Evolutionary conservation across 2,797 vertebrate genomes (phyloP), one percentile per base, ranked within the genome.

Genomic region (Clamator glandarius): DNA sequence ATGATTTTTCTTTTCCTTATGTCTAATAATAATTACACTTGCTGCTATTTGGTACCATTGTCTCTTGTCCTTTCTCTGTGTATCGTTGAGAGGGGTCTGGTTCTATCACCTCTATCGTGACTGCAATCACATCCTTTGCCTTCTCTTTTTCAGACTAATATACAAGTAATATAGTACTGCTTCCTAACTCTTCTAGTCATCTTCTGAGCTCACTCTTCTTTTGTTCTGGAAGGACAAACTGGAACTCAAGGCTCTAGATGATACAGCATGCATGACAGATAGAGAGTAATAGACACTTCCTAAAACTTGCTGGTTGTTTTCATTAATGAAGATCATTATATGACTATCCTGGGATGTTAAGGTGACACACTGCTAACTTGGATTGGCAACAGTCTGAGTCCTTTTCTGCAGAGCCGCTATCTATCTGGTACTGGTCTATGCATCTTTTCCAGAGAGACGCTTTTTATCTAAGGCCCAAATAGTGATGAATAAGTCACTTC

Each of bases 361-460:
- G 33, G 31, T 3, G 14, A n/a, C 15, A 15, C 23, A 18, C 3
- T 5, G 11, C 3, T 36, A 12, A 12, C 8, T 51, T 39, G 5
- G 2, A 2, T 11, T 35, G 63, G 8, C 5, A 48, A 41, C 12
- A 29, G 7, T 28, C 9, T 7, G 2, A 1, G 8, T 16, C 14
- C 14, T 42, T 70, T 70, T 20, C 33, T 63, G 14, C 10, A 68
- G 35, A 79, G 33, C 15, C 66, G 5, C 6, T 39, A 4, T 0
- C 13, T 44, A 35, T 15, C 1, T 8, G 35, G 11, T 21, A 20
- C 4, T 41, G 15, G 10, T 26, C 1, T 4, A 18, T 2, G 1
- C 6, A 24, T 8, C 5, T 63, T 87, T 80, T 55, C 54, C 35
- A 89, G 54, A 75, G 83, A 72, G 17, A 0, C 12, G 46, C 75